Evolutionary conservation across 2,888 invertebrate species (phyloP).

Genomic region (Dasysyrphus tricinctus): DNA sequence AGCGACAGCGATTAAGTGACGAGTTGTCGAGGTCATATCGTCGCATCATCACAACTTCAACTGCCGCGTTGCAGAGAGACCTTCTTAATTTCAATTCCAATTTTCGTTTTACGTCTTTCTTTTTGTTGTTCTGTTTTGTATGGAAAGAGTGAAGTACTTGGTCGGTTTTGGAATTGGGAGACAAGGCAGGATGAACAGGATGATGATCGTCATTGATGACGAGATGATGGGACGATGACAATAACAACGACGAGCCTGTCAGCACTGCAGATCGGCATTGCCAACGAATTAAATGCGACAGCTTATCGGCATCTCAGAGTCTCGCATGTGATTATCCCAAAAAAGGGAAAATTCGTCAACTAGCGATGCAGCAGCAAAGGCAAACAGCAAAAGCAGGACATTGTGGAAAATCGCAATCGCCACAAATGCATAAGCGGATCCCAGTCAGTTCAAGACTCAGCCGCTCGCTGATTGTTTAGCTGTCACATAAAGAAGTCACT

Average conservation of each 20-base stretch:
- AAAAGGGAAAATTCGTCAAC: conserved; percentile 75
- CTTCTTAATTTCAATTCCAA: conserved; percentile 70
- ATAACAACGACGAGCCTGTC: conserved; percentile 64
- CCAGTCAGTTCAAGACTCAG: not conserved
- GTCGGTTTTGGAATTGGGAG: conserved; percentile 16
- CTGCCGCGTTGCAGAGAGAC: conserved; percentile 43
- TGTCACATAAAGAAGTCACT: conserved; percentile 75
- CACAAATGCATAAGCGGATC: conserved; percentile 50
- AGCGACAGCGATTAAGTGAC: conserved; percentile 74
- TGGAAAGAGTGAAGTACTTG: conserved; percentile 51
- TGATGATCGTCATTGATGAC: conserved; percentile 63
- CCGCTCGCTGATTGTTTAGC: conserved; percentile 61
- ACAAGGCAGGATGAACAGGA: conserved; percentile 50
- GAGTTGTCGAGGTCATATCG: conserved; percentile 74
- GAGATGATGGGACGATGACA: conserved; percentile 69
- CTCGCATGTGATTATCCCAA: conserved; percentile 75
- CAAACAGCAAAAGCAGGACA: conserved; percentile 51
- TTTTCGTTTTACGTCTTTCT: not conserved
- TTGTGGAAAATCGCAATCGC: conserved; percentile 52
- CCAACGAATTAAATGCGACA: conserved; percentile 73
- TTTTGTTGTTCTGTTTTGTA: conserved; percentile 1
- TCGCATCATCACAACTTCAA: conserved; percentile 37
- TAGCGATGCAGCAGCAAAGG: conserved; percentile 37
- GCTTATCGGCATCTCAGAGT: conserved; percentile 68
- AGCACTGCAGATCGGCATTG: conserved; percentile 57